These are phyloP conservation scores for Pomacea canaliculata DNA, from an alignment of 2,888 invertebrate species.

Conservation along the genomic window DNA sequence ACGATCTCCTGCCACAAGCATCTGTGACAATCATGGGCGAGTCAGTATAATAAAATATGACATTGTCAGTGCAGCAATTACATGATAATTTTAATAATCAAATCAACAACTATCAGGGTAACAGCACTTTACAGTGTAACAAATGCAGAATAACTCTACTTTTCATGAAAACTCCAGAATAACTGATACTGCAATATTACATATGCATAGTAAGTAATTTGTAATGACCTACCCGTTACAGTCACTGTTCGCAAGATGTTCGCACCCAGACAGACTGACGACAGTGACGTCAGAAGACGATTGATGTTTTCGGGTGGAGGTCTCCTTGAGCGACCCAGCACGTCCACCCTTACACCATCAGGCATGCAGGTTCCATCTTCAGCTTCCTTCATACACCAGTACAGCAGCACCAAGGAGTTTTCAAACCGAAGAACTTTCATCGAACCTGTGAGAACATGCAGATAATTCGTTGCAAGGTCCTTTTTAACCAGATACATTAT, in stretches of 20 bases:
- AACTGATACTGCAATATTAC: background rate
- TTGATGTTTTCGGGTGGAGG: background rate
- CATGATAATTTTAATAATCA: no score
- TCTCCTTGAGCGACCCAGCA: conserved; percentile 15
- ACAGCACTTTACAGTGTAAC: background rate
- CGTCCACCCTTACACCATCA: conserved; percentile 31
- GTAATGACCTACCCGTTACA: background rate
- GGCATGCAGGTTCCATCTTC: conserved; percentile 30
- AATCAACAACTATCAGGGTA: background rate
- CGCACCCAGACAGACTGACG: conserved; percentile 9
- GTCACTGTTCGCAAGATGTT: background rate
- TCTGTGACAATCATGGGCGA: background rate
- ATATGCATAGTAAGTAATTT: background rate
- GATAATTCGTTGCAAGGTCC: background rate
- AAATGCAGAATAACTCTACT: background rate
- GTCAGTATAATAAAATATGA: background rate
- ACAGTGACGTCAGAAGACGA: conserved; percentile 4
- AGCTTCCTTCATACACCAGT: conserved; percentile 32
- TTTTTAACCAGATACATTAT: no score
- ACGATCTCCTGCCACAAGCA: background rate
- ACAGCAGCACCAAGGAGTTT: conserved; percentile 32
- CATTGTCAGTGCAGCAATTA: background rate
- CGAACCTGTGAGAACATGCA: conserved; percentile 30
- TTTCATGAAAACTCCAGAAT: background rate
- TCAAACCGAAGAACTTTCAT: conserved; percentile 38